A percentile compares a stretch with the other conserved stretches of the same genome.
phyloP scores from a whole-genome alignment of 2,797 vertebrate genomes.

The Morus bassanus region DNA sequence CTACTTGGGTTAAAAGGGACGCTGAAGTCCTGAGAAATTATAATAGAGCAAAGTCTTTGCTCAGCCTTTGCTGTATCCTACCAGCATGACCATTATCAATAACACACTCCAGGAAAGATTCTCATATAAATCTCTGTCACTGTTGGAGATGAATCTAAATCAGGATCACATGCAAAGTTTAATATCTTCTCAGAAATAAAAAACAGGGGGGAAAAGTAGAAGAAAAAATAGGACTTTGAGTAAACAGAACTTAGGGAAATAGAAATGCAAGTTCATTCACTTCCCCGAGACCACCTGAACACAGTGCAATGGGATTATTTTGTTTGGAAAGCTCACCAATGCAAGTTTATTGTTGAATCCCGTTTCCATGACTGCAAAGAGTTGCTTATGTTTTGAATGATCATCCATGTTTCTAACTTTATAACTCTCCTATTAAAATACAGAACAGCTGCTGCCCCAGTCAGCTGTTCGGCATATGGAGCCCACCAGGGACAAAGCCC shows the following conservation, averaged over 20 bases:
- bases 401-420: conserved; percentile 71
- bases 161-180: not conserved
- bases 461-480: conserved; percentile 71
- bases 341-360: conserved; percentile 73
- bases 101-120: not conserved
- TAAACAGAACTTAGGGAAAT: conserved; percentile 55
- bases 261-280: conserved; percentile 61
- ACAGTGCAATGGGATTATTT: conserved; percentile 70
- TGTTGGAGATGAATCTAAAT: conserved; percentile 18
- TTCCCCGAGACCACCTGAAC: conserved; percentile 67
- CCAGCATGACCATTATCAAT: not conserved
- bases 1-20: not conserved
- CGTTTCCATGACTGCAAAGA: conserved; percentile 68
- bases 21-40: not conserved
- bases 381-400: conserved; percentile 74
- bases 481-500: conserved; percentile 74
- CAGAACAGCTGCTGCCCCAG: conserved; percentile 75
- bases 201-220: not conserved
- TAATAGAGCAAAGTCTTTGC: not conserved
- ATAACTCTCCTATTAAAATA: conserved; percentile 74
- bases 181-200: conserved; percentile 23
- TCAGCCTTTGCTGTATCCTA: not conserved
- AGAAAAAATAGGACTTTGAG: not conserved
- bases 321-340: conserved; percentile 68
- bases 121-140: not conserved